Conservation (phyloP, 2,888 invertebrate species). For the Apamea crenata region DNA sequence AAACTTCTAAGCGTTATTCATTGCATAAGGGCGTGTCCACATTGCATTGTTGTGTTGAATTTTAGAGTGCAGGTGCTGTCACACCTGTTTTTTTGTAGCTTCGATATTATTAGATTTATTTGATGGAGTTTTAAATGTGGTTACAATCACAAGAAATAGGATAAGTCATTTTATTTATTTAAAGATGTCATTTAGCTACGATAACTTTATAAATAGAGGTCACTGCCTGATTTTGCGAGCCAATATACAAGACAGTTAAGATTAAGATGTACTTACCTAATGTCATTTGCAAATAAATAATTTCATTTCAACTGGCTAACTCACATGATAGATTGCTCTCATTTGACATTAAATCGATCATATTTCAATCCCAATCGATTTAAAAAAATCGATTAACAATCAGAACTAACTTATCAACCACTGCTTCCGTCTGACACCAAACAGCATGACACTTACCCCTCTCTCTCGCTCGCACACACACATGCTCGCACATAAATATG, state of each 20-base stretch:
- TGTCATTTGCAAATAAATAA: neutral
- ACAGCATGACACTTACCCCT: neutral
- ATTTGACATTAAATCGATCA: constrained; percentile 7
- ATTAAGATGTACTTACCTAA: no score
- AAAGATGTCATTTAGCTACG: no score
- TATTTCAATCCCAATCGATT: neutral
- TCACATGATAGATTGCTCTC: neutral
- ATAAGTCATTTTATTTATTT: neutral
- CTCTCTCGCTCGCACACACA: constrained; percentile 37
- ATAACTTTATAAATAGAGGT: neutral
- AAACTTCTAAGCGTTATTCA: constrained; percentile 43
- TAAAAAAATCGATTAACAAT: constrained; percentile 5
- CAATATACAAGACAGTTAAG: no score
- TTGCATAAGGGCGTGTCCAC: constrained; percentile 60
- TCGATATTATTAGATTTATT: neutral
- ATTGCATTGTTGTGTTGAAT: constrained; percentile 36
- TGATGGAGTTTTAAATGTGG: neutral
- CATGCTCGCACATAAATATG: constrained; percentile 2
- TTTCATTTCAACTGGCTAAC: neutral
- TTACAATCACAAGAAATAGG: neutral
- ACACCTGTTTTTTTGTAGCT: neutral
- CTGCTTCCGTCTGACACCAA: constrained; percentile 58
- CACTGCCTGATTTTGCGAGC: neutral
- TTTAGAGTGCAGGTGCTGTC: neutral
- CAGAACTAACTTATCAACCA: constrained; percentile 17